A percentile compares a stretch with the other conserved stretches of the same genome.
Evolutionary conservation across 1,140 invertebrate species (phyloP).

Genomic region (Drosophila azteca): DNA sequence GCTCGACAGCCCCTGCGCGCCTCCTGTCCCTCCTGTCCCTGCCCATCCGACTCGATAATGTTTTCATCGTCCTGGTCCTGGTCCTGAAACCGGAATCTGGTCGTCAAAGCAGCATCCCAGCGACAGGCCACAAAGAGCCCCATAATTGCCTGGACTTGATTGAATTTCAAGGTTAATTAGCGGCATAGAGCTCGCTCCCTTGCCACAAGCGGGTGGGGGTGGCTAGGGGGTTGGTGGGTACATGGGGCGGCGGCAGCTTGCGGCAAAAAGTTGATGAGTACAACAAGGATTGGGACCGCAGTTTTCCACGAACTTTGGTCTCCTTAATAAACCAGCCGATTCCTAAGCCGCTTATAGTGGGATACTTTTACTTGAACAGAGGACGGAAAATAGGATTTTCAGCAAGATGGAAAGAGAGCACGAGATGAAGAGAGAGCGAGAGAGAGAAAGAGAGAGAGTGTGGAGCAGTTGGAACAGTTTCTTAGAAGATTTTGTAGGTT

Average conservation of each 20-base stretch:
- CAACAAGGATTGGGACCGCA: conserved; percentile 26
- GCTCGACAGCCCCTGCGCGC: neutral
- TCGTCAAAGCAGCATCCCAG: neutral
- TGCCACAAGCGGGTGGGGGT: neutral
- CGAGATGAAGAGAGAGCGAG: too few relatives aligned
- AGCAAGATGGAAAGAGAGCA: too few relatives aligned
- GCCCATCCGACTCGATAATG: conserved; percentile 39
- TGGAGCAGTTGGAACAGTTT: too few relatives aligned
- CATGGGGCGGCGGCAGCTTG: too few relatives aligned
- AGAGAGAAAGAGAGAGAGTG: too few relatives aligned
- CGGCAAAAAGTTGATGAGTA: conserved; percentile 5
- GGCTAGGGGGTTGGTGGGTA: neutral
- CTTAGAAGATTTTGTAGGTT: too few relatives aligned
- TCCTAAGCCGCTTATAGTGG: too few relatives aligned
- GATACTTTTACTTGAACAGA: too few relatives aligned
- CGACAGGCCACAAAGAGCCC: conserved; percentile 19
- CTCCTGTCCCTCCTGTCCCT: neutral
- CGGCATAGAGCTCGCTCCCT: conserved; percentile 5
- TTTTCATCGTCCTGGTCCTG: conserved; percentile 24
- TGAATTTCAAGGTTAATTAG: conserved; percentile 77
- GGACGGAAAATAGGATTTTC: too few relatives aligned
- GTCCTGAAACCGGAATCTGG: conserved; percentile 11
- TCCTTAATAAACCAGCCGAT: too few relatives aligned
- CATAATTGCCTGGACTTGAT: conserved; percentile 66
- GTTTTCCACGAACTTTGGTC: conserved; percentile 29